A percentile compares a stretch with the other conserved stretches of the same genome.
These are phyloP conservation scores for Caenorhabditis tropicalis DNA, from an alignment of 1,140 invertebrate species.

Conservation along the genomic window DNA sequence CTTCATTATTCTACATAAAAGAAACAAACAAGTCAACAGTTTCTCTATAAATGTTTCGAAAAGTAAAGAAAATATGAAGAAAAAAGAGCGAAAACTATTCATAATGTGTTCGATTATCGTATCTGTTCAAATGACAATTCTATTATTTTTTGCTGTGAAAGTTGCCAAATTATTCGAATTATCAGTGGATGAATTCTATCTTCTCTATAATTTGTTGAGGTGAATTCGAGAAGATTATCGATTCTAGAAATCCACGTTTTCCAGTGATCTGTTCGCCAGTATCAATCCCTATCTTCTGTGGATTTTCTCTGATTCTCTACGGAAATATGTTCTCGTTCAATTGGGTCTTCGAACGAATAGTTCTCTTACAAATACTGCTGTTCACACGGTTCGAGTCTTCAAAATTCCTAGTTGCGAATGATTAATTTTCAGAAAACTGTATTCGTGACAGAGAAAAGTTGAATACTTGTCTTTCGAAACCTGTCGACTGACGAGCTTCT, in stretches of 20 bases:
- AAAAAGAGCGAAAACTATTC: neutral
- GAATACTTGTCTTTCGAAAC: neutral
- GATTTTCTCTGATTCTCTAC: constrained; percentile 33
- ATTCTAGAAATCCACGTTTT: neutral
- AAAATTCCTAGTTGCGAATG: neutral
- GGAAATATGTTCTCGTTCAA: neutral
- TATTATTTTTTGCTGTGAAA: neutral
- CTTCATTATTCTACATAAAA: neutral
- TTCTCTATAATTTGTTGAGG: constrained; percentile 10
- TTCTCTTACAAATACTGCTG: neutral
- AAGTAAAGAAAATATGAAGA: neutral
- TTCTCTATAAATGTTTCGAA: neutral
- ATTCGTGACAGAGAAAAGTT: neutral
- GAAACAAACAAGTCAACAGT: neutral
- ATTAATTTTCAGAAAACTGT: neutral
- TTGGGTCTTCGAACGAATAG: neutral
- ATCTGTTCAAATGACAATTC: constrained; percentile 15
- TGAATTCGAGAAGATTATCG: neutral
- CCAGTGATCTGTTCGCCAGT: constrained; percentile 21
- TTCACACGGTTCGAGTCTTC: neutral
- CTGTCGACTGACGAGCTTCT: no score
- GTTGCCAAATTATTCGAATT: neutral
- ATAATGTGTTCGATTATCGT: constrained; percentile 31
- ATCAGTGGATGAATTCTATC: constrained; percentile 4
- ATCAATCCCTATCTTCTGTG: constrained; percentile 22